Conservation (phyloP, 1,140 invertebrate genomes). For the Drosophila parvula region DNA sequence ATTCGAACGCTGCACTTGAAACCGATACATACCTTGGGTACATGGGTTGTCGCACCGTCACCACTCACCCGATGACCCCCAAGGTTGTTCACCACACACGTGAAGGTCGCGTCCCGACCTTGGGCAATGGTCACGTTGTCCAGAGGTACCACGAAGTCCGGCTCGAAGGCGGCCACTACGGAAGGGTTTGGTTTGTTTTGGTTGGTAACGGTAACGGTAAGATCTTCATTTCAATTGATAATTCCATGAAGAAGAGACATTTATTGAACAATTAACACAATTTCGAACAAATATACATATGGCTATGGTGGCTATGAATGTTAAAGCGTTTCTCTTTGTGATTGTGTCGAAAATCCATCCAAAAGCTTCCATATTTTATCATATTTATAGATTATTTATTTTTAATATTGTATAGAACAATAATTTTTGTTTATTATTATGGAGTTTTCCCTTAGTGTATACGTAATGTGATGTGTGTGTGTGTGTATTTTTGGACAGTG, state of each 20-base stretch:
- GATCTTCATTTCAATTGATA: slow-evolving; percentile 80
- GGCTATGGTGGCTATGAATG: slow-evolving; percentile 8
- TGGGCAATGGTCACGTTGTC: slow-evolving; percentile 94
- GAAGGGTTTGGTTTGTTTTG: slow-evolving; percentile 82
- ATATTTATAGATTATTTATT: background rate
- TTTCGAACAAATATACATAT: slow-evolving; percentile 53
- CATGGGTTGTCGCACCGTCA: slow-evolving; percentile 87
- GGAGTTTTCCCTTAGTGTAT: background rate
- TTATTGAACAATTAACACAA: slow-evolving; percentile 76
- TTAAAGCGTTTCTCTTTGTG: background rate
- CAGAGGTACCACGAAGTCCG: slow-evolving; percentile 93
- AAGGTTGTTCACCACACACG: slow-evolving; percentile 95
- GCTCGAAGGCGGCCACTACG: slow-evolving; percentile 88
- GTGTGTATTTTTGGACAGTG: background rate
- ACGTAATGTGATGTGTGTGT: background rate
- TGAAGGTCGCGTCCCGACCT: slow-evolving; percentile 94
- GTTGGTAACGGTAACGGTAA: slow-evolving; percentile 78
- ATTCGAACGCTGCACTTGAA: slow-evolving; percentile 75
- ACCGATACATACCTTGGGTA: slow-evolving; percentile 90
- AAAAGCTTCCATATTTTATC: background rate
- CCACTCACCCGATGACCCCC: slow-evolving; percentile 97
- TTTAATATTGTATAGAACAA: background rate
- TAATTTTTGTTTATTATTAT: no score
- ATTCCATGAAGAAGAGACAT: slow-evolving; percentile 76
- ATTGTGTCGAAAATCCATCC: background rate